These are phyloP conservation scores for Cladopsammia gracilis DNA, from an alignment of 64 coral and sea anemone genomes.

Conservation along the genomic window DNA sequence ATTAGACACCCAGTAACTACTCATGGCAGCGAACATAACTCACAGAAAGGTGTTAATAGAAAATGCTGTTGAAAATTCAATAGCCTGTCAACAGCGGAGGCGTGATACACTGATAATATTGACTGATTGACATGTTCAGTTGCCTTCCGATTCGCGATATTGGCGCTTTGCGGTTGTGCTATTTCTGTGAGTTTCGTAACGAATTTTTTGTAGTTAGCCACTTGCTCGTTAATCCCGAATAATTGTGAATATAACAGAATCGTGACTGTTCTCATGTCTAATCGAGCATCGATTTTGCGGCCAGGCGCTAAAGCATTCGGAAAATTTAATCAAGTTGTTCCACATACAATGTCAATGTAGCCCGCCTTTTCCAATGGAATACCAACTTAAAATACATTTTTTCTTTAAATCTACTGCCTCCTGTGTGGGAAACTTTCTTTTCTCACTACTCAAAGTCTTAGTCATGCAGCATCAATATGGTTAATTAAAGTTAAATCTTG, in stretches of 20 bases:
- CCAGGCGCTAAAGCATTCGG: too few relatives aligned
- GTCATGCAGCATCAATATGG: background rate
- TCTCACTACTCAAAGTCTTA: background rate
- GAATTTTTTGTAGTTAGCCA: background rate
- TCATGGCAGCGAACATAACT: background rate
- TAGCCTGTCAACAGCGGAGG: background rate
- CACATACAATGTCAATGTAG: too few relatives aligned
- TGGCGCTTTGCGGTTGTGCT: background rate
- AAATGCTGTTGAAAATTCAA: background rate
- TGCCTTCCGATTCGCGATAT: background rate
- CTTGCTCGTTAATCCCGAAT: too few relatives aligned
- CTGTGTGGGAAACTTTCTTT: background rate
- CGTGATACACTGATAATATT: conserved; percentile 28
- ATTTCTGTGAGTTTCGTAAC: background rate
- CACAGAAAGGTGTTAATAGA: background rate
- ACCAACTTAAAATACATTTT: background rate
- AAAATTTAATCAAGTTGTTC: background rate
- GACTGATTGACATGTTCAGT: conserved; percentile 2
- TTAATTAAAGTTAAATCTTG: conserved; percentile 14
- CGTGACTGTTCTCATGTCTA: too few relatives aligned
- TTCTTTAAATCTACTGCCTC: background rate
- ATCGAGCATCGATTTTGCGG: too few relatives aligned
- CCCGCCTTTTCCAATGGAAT: too few relatives aligned
- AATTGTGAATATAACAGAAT: too few relatives aligned
- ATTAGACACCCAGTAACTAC: background rate